Evolutionary conservation across 1,140 invertebrate genomes (phyloP), one percentile per base, ranked within the genome.

Genomic region (Solenopsis fugax): DNA sequence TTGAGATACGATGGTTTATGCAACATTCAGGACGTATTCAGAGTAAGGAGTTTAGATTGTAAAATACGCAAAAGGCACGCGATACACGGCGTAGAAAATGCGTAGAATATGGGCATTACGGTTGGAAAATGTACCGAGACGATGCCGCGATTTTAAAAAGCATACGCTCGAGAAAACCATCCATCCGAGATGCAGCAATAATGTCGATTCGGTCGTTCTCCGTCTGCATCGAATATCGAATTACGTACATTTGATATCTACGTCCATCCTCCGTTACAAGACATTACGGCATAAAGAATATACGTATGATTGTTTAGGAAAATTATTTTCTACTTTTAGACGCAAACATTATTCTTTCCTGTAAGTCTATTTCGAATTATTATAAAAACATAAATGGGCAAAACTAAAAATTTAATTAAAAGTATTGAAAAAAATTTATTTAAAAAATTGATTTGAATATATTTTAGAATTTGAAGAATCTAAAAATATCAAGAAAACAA

Each of bases 21-120:
- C 69, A 58, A 88, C 67, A 88, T 84, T 88, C 86, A 16, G 10
- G 13, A n/a, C n/a, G 77, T 50, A 69, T 82, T 65, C 52, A 48
- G 24, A 69, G 67, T 88, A 88, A 86, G 73, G 64, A 78, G 73
- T 89, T 88, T 88, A 73, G 45, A 85, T 58, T 45, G 65, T 50
- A 85, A 88, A 77, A 89, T 85, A 60, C 48, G 75, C 50, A 81
- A 81, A 71, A 69, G 41, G 41, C n/a, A 37, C 41, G n/a, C 48
- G 50, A 58, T 52, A 45, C 37, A 4, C 48, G 16, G n/a, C 48
- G 24, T 7, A 48, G 29, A 41, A n/a, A 54, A 87, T 10, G 64
- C 65, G 21, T 62, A 34, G 24, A 16, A 34, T 12, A 50, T 37
- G 52, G 6, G 18, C 2, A 56, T 34, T 72, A 52, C 52, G n/a